phyloP scores from a whole-genome alignment of 2,797 vertebrate species.

The Helicolenus hilgendorfi region DNA sequence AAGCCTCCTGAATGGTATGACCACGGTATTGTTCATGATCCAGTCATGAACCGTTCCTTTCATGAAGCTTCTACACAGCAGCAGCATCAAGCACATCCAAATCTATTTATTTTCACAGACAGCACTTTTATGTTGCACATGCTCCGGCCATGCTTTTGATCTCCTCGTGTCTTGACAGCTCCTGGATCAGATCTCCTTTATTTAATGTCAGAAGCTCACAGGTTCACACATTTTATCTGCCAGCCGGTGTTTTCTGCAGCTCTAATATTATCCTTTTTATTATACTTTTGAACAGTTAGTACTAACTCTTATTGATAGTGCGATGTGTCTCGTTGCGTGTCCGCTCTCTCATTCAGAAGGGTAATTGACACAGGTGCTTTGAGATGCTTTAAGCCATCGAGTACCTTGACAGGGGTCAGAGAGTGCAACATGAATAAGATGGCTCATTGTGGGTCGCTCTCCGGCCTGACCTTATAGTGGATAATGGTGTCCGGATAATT shows the following conservation, averaged over 20 bases:
- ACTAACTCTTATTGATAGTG: background rate
- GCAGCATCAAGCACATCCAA: conserved; percentile 26
- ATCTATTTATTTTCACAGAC: conserved; percentile 48
- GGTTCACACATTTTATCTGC: background rate
- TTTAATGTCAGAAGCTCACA: conserved; percentile 12
- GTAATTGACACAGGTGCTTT: conserved; percentile 4
- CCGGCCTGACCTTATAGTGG: background rate
- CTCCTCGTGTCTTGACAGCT: conserved; percentile 40
- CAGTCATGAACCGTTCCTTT: conserved; percentile 32
- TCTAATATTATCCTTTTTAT: background rate
- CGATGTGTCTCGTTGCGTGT: background rate
- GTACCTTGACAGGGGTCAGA: conserved; percentile 12
- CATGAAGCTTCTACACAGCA: conserved; percentile 3
- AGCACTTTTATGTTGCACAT: conserved; percentile 41
- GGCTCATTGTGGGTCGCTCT: background rate
- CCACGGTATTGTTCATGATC: conserved; percentile 27
- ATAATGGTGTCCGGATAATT: conserved; percentile 20
- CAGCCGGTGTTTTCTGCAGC: background rate
- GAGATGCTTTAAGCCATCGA: conserved; percentile 25
- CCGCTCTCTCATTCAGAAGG: conserved; percentile 10
- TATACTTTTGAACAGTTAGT: background rate
- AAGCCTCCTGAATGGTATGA: conserved; percentile 10
- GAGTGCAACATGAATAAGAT: conserved; percentile 20
- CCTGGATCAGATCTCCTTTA: conserved; percentile 54
- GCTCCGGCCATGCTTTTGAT: conserved; percentile 57